A percentile compares a stretch with the other conserved stretches of the same genome.
Conservation (phyloP, 2,113 vertebrate species). For the Rhinopomastus cyanomelas region DNA sequence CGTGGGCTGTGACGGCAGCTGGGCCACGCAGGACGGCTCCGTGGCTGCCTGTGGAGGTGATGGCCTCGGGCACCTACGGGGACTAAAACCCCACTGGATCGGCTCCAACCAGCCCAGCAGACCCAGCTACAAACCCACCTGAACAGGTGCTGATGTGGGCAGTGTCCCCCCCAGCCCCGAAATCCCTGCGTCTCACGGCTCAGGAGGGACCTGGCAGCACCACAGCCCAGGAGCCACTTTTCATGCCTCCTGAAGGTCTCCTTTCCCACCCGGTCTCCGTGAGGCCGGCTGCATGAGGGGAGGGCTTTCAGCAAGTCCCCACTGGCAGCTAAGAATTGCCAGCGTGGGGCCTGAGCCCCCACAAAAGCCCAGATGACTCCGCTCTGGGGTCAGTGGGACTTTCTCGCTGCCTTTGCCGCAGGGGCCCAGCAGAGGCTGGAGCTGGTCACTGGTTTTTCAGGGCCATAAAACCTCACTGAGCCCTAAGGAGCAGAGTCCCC, state of each 20-base stretch:
- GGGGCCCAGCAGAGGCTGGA: background rate
- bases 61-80: accelerated
- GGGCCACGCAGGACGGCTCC: background rate
- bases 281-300: background rate
- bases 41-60: background rate
- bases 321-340: background rate
- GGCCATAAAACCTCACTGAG: background rate
- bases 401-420: background rate
- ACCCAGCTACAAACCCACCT: accelerated
- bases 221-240: background rate
- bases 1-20: background rate
- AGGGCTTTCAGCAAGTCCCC: constrained; percentile 17
- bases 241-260: background rate
- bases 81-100: too few species aligned
- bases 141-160: accelerated
- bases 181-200: background rate
- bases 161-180: background rate
- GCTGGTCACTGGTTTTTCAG: background rate
- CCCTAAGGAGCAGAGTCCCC: too few species aligned
- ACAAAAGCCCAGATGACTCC: background rate
- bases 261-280: background rate
- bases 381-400: background rate
- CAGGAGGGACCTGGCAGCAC: background rate
- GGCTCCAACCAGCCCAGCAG: background rate
- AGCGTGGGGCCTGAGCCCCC: background rate